phyloP scores from a whole-genome alignment of 92 coral and sea anemone genomes.

The Meandrina meandrites region DNA sequence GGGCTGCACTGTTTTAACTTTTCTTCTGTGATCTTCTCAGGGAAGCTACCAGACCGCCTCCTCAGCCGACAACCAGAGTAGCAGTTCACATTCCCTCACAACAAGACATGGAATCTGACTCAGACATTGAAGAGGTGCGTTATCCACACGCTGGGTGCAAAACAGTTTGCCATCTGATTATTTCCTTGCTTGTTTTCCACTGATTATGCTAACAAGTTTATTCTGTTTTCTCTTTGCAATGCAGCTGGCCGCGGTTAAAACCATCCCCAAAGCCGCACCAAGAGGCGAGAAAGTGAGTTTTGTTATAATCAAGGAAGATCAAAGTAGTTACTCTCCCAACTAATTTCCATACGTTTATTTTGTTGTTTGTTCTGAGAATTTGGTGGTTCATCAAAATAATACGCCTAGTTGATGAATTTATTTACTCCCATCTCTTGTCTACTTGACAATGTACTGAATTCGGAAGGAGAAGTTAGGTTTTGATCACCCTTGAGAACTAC shows the following conservation, averaged over 20 bases:
- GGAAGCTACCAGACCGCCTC: slow-evolving; percentile 42
- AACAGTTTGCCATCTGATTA: not conserved
- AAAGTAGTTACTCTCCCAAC: not conserved
- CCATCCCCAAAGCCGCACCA: slow-evolving; percentile 27
- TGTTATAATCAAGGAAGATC: not conserved
- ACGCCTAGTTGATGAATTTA: not conserved
- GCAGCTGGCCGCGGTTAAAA: slow-evolving; percentile 22
- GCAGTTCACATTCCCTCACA: slow-evolving; percentile 92
- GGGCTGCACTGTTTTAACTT: not conserved
- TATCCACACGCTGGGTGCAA: not conserved
- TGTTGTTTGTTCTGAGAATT: not conserved
- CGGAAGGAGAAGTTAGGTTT: not conserved
- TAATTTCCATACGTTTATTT: too few relatives aligned
- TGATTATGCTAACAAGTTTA: not conserved
- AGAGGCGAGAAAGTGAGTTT: slow-evolving; percentile 41
- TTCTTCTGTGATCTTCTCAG: not conserved
- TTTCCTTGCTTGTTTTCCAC: not conserved
- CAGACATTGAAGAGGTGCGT: slow-evolving; percentile 52
- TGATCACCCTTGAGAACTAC: not conserved
- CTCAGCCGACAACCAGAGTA: slow-evolving; percentile 72
- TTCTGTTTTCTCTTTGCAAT: not conserved
- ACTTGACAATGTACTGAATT: too few relatives aligned
- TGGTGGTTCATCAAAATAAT: not conserved
- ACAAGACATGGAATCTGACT: slow-evolving; percentile 65
- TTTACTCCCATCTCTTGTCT: not conserved